Percentiles rank a stretch among this genome's conserved stretches.
Conservation (phyloP, 2,797 vertebrate genomes). For the Sparidentex hasta region DNA sequence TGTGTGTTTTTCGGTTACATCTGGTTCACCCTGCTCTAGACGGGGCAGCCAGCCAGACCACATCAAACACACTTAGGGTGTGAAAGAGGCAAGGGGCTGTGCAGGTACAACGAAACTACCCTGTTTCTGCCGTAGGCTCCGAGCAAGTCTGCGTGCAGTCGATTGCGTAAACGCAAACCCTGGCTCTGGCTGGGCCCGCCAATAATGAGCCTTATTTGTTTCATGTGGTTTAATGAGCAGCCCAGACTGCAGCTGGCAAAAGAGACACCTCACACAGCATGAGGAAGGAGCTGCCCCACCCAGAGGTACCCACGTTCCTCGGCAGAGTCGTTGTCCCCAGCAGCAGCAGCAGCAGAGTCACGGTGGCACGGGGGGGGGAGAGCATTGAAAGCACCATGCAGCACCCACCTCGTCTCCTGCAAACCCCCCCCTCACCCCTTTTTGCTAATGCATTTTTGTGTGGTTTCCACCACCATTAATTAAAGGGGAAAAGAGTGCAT, state of each 20-base stretch:
- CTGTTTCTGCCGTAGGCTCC: slow-evolving; percentile 39
- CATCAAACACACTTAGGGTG: slow-evolving; percentile 79
- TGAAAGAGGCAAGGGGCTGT: slow-evolving; percentile 55
- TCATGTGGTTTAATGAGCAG: slow-evolving; percentile 87
- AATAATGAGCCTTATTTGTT: slow-evolving; percentile 82
- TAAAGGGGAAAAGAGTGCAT: slow-evolving; percentile 83
- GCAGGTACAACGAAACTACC: slow-evolving; percentile 59
- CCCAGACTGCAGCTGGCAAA: slow-evolving; percentile 76
- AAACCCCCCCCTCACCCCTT: slow-evolving; percentile 2
- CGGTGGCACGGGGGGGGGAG: slow-evolving; percentile 65
- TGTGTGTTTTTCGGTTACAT: slow-evolving; percentile 79
- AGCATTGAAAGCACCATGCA: slow-evolving; percentile 51
- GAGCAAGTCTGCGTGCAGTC: slow-evolving; percentile 16
- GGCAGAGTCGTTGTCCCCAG: slow-evolving; percentile 77
- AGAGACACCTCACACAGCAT: slow-evolving; percentile 79
- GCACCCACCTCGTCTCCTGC: slow-evolving; percentile 45
- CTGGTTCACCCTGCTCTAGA: slow-evolving; percentile 77
- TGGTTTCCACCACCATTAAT: slow-evolving; percentile 83
- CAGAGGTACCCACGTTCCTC: slow-evolving; percentile 66
- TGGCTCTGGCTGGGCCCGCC: slow-evolving; percentile 59
- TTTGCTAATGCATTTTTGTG: slow-evolving; percentile 72
- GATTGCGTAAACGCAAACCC: slow-evolving; percentile 19
- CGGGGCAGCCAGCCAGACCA: slow-evolving; percentile 74
- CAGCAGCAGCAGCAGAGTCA: slow-evolving; percentile 36
- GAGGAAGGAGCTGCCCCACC: slow-evolving; percentile 64